phyloP scores from a whole-genome alignment of 1,140 invertebrate genomes.

The Leptinotarsa lineolata region DNA sequence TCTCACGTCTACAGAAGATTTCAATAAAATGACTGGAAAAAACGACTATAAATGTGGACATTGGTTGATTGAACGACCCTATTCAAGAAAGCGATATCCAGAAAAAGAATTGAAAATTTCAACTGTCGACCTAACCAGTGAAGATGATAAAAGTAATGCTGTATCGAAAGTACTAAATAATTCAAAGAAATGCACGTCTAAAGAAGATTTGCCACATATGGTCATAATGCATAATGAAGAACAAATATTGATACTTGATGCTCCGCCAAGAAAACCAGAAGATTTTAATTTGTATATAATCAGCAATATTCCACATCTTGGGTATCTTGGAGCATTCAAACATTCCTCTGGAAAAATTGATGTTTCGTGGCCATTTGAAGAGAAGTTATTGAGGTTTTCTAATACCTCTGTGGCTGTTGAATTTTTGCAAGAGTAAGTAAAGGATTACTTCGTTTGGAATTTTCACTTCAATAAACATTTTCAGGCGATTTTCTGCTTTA shows the following conservation, averaged over 20 bases:
- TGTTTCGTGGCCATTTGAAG: slow-evolving; percentile 45
- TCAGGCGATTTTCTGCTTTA: slow-evolving; percentile 37
- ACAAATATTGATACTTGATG: slow-evolving; percentile 16
- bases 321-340: slow-evolving; percentile 44
- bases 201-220: not conserved
- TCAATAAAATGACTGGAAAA: slow-evolving; percentile 38
- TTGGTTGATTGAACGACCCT: slow-evolving; percentile 34
- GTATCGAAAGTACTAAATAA: not conserved
- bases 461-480: slow-evolving; percentile 1
- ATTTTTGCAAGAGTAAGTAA: slow-evolving; percentile 40
- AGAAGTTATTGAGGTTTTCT: slow-evolving; percentile 41
- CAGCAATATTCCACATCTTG: slow-evolving; percentile 47
- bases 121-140: slow-evolving; percentile 28
- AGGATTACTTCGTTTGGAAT: not conserved
- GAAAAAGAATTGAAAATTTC: not conserved
- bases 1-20: slow-evolving; percentile 39
- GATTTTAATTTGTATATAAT: slow-evolving; percentile 38
- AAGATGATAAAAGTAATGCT: slow-evolving; percentile 20
- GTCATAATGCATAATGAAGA: not conserved
- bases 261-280: slow-evolving; percentile 30
- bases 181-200: not conserved
- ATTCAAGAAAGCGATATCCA: not conserved
- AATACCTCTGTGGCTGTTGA: slow-evolving; percentile 36
- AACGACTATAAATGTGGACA: slow-evolving; percentile 24
- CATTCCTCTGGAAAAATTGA: slow-evolving; percentile 35